Base-by-base conservation (phyloP, 2,797 vertebrate genomes). In the Acrossocheilus fasciatus region DNA sequence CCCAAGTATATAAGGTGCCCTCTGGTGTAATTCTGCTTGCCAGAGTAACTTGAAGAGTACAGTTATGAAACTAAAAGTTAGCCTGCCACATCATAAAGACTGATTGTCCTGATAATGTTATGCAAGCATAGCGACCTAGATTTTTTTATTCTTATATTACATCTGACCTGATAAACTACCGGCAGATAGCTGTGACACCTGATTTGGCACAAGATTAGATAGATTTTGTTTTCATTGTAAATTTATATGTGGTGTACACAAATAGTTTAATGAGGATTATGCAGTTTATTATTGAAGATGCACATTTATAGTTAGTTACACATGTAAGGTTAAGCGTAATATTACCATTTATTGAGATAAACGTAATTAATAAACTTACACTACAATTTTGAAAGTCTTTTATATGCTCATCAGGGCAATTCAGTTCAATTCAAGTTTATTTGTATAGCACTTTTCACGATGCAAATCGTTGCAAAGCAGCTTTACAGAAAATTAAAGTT, bases 61-160 rank as follows among this genome's bases (percentile, higher is more conserved):
- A 36, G 30, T 68, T 50, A 41, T 41, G 23, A 26, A 52, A 50
- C 23, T 6, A 77, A 2, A 62, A 47, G 75, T 75, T 57, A 12
- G 14, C 62, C 20, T 50, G 20, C 26, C 72, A 18, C 1, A 3
- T 73, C 69, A 73, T 73, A 3, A 57, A 83, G 20, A n/a, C 34
- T 9, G 9, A 18, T n/a, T 23, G 6, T 57, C 43, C 59, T 26
- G 43, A 76, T 36, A 84, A 74, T 50, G 20, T 77, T 66, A 64
- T 14, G 17, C 30, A 15, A 39, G 1, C 26, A 47, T 4, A 83
- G 59, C 2, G 26, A 17, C 68, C 6, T 43, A 57, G 6, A 50
- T 54, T n/a, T 50, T 26, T 68, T 54, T 82, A n/a, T 20, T 73
- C 34, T n/a, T 82, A 23, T 57, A 73, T 59, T 70, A 43, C 41